Base-by-base conservation (phyloP, 1,140 invertebrate species). In the Brachionus rotundiformis region DNA sequence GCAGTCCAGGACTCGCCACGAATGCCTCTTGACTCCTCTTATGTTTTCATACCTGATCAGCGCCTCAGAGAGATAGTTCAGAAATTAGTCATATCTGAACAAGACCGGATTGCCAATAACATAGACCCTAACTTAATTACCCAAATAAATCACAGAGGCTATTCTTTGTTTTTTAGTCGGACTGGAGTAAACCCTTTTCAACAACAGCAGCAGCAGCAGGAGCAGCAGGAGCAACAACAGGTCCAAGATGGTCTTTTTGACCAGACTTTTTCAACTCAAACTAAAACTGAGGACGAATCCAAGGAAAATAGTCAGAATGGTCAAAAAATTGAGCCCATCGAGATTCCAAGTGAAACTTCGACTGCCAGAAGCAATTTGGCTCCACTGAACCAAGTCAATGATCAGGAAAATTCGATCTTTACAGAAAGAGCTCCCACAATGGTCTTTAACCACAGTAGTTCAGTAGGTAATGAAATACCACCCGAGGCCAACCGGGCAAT, bases 21-120 rank as follows among this genome's bases (percentile, higher is more conserved):
- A 7, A 29, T 27, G 11, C 25, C 25, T 76, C 39, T 36, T 36
- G 41, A 49, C 47, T 23, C 47, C 4, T 8, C 19, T 10, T 39
- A 33, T 25, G 44, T 59, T 6, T 25, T 36, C 47, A 79, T 79
- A 7, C 76, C 29, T 1, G 76, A 79, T 39, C 76, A 63, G 29
- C 29, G 76, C 16, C 27, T 79, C 3, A 79, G 76, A 59, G 76
- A 79, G 59, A 79, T 79, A 63, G 47, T 79, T 39, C 47, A 79
- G 31, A 54, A 63, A 36, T 54, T 79, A 25, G 47, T 79, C 25
- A 41, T 13, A 19, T 79, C 76, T 1, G 76, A 79, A 29, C 29
- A 63, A 33, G 76, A 79, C 19, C 76, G 76, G 11, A 31, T 63
- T 1, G 47, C 29, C 16, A 79, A 79, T 11, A 63, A 63, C 10